Conservation (phyloP, 2,888 invertebrate species). For the Xylophagus ater region DNA sequence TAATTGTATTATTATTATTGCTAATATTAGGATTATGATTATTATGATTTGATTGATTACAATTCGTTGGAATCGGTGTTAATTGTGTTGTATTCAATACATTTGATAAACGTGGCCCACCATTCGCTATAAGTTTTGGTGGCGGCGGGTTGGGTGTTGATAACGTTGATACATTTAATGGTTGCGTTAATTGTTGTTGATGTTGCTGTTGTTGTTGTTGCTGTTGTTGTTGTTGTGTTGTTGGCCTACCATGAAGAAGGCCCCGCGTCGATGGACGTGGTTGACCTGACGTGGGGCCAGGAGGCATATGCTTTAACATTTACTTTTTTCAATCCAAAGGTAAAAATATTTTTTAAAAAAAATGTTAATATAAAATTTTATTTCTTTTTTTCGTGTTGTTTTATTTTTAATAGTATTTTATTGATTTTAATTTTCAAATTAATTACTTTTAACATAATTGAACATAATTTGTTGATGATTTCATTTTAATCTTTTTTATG, state of each 20-base stretch:
- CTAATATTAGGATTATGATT: constrained; percentile 22
- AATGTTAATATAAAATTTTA: too few relatives aligned
- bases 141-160: constrained; percentile 21
- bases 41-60: constrained; percentile 21
- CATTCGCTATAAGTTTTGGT: constrained; percentile 26
- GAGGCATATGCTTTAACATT: constrained; percentile 28
- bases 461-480: too few relatives aligned
- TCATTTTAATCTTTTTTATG: too few relatives aligned
- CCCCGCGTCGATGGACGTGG: constrained; percentile 25
- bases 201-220: constrained; percentile 18
- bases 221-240: constrained; percentile 55
- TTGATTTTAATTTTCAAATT: too few relatives aligned
- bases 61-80: constrained; percentile 27
- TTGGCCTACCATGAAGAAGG: constrained; percentile 33
- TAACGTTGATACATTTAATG: constrained; percentile 56
- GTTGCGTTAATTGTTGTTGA: too few relatives aligned
- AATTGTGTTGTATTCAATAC: constrained; percentile 26
- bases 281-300: constrained; percentile 33
- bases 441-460: too few relatives aligned
- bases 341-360: too few relatives aligned
- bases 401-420: too few relatives aligned
- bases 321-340: constrained; percentile 1
- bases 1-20: constrained; percentile 23
- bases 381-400: too few relatives aligned
- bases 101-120: constrained; percentile 37